Evolutionary conservation across 37 sponge, comb jelly and placozoan genomes (phyloP), one percentile per base, ranked within the genome.

Genomic region (Aplysina aerophoba): DNA sequence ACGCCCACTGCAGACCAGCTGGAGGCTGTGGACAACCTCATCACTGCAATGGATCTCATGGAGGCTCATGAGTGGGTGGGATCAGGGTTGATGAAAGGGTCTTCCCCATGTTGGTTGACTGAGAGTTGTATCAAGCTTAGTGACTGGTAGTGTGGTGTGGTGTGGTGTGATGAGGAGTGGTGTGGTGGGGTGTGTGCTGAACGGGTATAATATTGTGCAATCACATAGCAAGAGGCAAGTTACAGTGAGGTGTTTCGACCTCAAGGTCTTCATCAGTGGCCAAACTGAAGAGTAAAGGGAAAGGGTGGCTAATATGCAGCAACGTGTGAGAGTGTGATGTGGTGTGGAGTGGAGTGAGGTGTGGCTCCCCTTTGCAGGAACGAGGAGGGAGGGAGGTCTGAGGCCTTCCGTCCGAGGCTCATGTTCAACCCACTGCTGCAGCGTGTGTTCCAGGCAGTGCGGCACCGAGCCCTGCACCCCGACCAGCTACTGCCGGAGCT

Each of bases 41-140:
- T 97, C 3, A 68, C 87, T 22, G 61, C 82, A 59, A 97, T 97
- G 97, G 97, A 97, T 79, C 86, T 97, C 59, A 86, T 83, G 86
- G 41, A 78, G 17, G 83, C 82, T 22, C 25, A 24, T 15, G 66
- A 27, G 39, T 57, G 16, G 31, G 59, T 58, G 19, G 30, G 22
- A 73, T 15, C 27, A 44, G 8, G 50, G 50, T 8, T 44, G 50
- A 44, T 44, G 50, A 8, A 44, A 8, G 50, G 50, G 50, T 44
- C 50, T 44, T 44, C 3, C 50, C 50, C 50, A 44, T 44, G 50
- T 8, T 11, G 50, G 50, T 14, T 6, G 5, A 15, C 78, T 74
- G 20, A 19, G 16, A 58, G n/a, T n/a, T n/a, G n/a, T n/a, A n/a
- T n/a, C n/a, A n/a, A n/a, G n/a, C n/a, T n/a, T n/a, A n/a, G n/a